Conservation (phyloP, 2,888 invertebrate species). For the Tridacna gigas region DNA sequence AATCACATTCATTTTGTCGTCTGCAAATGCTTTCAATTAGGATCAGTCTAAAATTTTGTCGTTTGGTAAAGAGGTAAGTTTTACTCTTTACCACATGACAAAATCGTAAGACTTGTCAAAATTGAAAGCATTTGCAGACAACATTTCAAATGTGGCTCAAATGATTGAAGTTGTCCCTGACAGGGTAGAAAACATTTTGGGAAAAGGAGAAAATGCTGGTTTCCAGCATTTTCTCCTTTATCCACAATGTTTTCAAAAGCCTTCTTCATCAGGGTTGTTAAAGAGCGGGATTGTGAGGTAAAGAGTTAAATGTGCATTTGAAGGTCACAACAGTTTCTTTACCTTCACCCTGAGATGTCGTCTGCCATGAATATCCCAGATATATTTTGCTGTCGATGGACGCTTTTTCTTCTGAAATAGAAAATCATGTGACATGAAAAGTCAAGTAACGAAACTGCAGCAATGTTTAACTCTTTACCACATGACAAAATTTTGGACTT, state of each 20-base stretch:
- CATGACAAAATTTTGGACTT: background rate
- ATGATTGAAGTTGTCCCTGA: background rate
- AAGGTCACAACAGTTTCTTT: slow-evolving; percentile 1
- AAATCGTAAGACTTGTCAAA: background rate
- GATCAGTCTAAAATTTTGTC: background rate
- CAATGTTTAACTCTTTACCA: background rate
- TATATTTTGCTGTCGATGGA: slow-evolving; percentile 73
- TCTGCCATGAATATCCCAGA: slow-evolving; percentile 78
- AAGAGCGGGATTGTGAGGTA: too few relatives aligned
- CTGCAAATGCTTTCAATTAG: too few relatives aligned
- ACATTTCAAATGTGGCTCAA: too few relatives aligned
- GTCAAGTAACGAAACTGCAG: background rate
- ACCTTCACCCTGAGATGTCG: slow-evolving; percentile 69
- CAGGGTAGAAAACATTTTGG: background rate
- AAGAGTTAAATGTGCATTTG: too few relatives aligned
- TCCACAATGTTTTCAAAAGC: background rate
- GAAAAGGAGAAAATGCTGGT: background rate
- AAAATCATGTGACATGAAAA: background rate
- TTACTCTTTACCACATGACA: background rate
- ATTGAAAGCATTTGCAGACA: too few relatives aligned
- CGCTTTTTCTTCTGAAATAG: slow-evolving; percentile 51
- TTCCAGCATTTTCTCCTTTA: background rate
- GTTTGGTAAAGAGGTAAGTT: too few relatives aligned
- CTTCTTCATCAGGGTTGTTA: background rate
- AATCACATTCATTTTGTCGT: too few relatives aligned